phyloP scores from a whole-genome alignment of 2,888 invertebrate species.

The Eupithecia inturbata region DNA sequence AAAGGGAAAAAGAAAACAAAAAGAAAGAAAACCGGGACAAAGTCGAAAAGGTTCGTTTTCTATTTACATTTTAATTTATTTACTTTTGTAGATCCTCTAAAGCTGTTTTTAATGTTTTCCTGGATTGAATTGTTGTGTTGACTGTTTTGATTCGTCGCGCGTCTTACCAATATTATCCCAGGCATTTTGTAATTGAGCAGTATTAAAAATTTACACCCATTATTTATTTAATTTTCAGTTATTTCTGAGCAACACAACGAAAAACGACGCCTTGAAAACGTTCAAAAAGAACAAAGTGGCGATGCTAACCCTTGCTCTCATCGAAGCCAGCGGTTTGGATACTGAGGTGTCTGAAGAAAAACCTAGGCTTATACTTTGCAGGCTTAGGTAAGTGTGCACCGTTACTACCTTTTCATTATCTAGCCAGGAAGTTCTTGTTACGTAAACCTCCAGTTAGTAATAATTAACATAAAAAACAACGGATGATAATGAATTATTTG shows the following conservation, averaged over 20 bases:
- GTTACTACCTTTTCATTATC: background rate
- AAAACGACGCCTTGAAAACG: constrained; percentile 53
- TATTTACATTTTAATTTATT: constrained; percentile 50
- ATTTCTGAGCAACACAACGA: constrained; percentile 69
- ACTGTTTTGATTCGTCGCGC: constrained; percentile 40
- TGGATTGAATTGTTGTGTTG: constrained; percentile 40
- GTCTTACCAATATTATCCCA: background rate
- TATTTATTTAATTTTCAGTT: constrained; percentile 56
- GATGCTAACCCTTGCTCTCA: constrained; percentile 95
- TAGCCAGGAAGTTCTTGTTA: background rate
- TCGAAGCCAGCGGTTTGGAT: constrained; percentile 94
- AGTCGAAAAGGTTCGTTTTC: constrained; percentile 65
- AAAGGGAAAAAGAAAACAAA: constrained; percentile 54
- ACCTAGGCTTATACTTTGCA: constrained; percentile 92
- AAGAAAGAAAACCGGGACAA: constrained; percentile 60
- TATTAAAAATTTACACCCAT: too few species aligned
- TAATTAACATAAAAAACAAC: background rate
- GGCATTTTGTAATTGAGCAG: background rate
- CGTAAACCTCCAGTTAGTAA: background rate
- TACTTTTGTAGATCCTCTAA: constrained; percentile 37
- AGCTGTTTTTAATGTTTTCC: constrained; percentile 50
- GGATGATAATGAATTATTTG: background rate
- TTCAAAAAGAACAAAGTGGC: constrained; percentile 74
- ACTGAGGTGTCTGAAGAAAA: constrained; percentile 91
- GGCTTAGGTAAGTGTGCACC: constrained; percentile 88